Evolutionary conservation across 2,888 invertebrate species (phyloP).

Genomic region (Polydrusus pterygomalis): DNA sequence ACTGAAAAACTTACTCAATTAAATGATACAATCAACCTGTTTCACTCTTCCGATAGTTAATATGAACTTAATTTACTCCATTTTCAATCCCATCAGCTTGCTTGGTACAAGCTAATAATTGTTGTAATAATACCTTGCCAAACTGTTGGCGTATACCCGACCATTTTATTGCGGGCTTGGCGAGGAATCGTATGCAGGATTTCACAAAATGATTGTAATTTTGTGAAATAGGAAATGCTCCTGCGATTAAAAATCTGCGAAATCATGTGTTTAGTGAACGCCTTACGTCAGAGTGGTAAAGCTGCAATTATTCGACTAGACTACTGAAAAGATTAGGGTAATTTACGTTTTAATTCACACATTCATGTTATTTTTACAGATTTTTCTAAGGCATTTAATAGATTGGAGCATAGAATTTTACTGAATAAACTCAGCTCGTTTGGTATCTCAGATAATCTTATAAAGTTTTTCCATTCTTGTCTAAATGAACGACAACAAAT

Average conservation of each 20-base stretch:
- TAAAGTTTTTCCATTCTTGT: no score
- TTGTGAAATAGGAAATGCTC: slow-evolving; percentile 43
- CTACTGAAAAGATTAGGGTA: slow-evolving; percentile 30
- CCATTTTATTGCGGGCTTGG: slow-evolving; percentile 38
- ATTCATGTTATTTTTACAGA: no score
- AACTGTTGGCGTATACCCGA: slow-evolving; percentile 33
- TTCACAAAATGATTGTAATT: slow-evolving; percentile 47
- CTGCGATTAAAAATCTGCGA: slow-evolving; percentile 42
- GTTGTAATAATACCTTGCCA: slow-evolving; percentile 25
- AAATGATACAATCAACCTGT: slow-evolving; percentile 3
- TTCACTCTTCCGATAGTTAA: neutral
- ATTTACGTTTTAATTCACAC: no score
- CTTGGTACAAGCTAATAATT: slow-evolving; percentile 18
- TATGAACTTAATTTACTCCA: slow-evolving; percentile 6
- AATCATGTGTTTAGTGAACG: slow-evolving; percentile 38
- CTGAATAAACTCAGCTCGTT: no score
- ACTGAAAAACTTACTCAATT: neutral
- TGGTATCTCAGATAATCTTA: no score
- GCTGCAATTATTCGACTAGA: slow-evolving; percentile 25
- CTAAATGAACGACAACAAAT: no score
- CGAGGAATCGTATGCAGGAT: slow-evolving; percentile 36
- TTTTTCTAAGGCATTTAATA: no score
- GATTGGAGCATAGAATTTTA: no score
- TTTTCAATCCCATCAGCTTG: slow-evolving; percentile 13
- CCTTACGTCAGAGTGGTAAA: slow-evolving; percentile 30